phyloP scores from a whole-genome alignment of 2,888 invertebrate genomes.

The Thereva unica region DNA sequence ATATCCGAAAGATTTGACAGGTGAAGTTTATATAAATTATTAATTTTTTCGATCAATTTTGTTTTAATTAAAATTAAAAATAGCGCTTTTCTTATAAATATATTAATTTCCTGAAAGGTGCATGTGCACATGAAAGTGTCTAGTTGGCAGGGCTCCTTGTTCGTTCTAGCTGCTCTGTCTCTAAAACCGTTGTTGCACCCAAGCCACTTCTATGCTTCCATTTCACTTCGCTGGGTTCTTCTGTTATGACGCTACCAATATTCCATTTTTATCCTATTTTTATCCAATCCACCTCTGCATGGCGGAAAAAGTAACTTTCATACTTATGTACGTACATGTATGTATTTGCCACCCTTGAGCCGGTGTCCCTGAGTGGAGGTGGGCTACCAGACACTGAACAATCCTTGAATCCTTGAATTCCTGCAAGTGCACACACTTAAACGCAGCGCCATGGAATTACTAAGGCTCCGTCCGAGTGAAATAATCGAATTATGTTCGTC shows the following conservation, averaged over 20 bases:
- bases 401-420: background rate
- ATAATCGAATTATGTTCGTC: constrained; percentile 60
- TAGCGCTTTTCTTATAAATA: too few relatives aligned
- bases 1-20: constrained; percentile 26
- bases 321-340: background rate
- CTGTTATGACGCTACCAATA: constrained; percentile 15
- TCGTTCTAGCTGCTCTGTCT: too few relatives aligned
- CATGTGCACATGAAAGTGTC: too few relatives aligned
- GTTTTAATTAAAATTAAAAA: too few relatives aligned
- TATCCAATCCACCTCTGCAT: background rate
- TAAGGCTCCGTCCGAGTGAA: constrained; percentile 54
- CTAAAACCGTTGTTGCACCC: too few relatives aligned
- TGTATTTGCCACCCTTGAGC: constrained; percentile 11
- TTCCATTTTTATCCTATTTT: constrained; percentile 17
- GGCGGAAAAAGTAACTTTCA: constrained; percentile 1
- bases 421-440: constrained; percentile 29
- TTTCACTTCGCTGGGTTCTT: background rate
- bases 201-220: background rate
- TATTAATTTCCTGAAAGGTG: too few relatives aligned
- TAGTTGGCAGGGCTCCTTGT: too few relatives aligned
- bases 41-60: background rate
- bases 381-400: constrained; percentile 2
- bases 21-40: constrained; percentile 24
- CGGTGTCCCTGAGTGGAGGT: background rate
- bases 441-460: constrained; percentile 23